Percentiles rank a stretch among this genome's conserved stretches.
Conservation (phyloP, 2,113 vertebrate species). For the Ictalurus furcatus region DNA sequence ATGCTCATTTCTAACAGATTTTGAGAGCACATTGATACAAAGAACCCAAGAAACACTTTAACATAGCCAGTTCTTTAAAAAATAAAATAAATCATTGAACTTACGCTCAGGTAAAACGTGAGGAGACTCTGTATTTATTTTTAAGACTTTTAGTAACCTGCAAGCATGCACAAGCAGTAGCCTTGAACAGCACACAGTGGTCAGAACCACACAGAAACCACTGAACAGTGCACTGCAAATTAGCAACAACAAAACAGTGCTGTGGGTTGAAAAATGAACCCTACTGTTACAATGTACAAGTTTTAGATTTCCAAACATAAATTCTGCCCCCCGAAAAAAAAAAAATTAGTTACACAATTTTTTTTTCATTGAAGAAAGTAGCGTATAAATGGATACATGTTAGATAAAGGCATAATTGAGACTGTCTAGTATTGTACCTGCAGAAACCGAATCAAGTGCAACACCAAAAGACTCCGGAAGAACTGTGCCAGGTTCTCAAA, state of each 20-base stretch:
- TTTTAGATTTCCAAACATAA: background rate
- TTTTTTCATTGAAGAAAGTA: background rate
- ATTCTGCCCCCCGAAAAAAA: background rate
- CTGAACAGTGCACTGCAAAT: background rate
- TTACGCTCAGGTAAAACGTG: background rate
- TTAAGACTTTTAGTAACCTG: background rate
- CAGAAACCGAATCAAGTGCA: background rate
- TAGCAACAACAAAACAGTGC: background rate
- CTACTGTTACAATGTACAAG: background rate
- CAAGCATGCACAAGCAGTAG: background rate
- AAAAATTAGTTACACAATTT: too few species aligned
- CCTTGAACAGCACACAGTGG: background rate
- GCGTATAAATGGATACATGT: background rate
- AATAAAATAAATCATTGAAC: background rate
- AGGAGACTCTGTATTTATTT: background rate
- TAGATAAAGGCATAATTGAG: background rate
- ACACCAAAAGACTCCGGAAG: background rate
- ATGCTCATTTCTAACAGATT: background rate
- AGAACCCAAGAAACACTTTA: background rate
- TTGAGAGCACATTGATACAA: too few species aligned
- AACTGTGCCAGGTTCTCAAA: background rate
- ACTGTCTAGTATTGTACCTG: background rate
- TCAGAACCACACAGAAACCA: constrained; percentile 3
- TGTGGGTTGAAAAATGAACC: background rate
- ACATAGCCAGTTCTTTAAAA: too few species aligned